Evolutionary conservation across 2,888 invertebrate genomes (phyloP), one percentile per base, ranked within the genome.

Genomic region (Macropis europaea): DNA sequence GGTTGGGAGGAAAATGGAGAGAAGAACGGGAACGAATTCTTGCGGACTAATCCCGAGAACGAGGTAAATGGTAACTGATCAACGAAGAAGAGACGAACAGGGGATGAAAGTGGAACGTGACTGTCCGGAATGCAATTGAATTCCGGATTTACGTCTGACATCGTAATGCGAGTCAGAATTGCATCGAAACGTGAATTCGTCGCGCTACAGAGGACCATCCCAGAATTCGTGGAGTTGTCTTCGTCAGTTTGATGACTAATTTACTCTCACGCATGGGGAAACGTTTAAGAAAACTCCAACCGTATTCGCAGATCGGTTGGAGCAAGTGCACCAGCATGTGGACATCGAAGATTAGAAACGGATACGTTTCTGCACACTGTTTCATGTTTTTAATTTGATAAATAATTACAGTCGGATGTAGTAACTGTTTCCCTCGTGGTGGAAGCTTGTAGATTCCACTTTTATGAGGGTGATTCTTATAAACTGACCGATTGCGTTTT

Each of bases 51-150:
- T 77, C 74, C 62, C 54, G 70, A 30, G 57, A 48, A 63, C 64
- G 48, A 48, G 71, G 60, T 70, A 62, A 77, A 77, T 59, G 64
- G 70, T 61, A 74, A 63, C 48, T 61, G 62, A 70, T 75, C 66
- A 62, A 66, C 53, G 68, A 9, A 3, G 40, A 19, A 9, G 59
- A n/a, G 59, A 30, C 36, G 30, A n/a, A n/a, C n/a, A n/a, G n/a
- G 42, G 48, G 54, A 63, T 24, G 60, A 56, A 38, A 42, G 38
- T 42, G 42, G 56, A 43, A 66, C 26, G 69, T 76, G 61, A 71
- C 74, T 19, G 40, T 36, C 24, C 15, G 47, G 24, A 70, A 50
- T 62, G 56, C 67, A 67, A 63, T 74, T 78, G 42, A 64, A 74
- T 76, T 75, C 48, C 38, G 17, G 52, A 73, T 67, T 62, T 48